Evolutionary conservation across 2,113 vertebrate genomes (phyloP).

Genomic region (Hucho hucho): DNA sequence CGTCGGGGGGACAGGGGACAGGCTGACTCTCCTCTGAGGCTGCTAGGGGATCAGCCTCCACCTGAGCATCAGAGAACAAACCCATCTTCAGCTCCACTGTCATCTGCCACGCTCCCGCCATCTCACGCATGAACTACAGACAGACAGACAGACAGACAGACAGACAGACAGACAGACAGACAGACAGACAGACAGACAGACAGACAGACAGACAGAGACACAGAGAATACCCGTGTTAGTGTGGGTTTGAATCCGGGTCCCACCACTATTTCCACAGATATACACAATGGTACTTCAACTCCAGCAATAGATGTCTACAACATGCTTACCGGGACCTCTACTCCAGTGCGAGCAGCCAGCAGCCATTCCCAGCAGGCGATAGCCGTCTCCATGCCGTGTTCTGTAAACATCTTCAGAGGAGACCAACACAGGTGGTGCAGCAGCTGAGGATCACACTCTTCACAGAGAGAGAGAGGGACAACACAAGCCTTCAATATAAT

Average conservation of each 20-base stretch:
- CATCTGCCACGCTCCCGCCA: slow-evolving; percentile 99
- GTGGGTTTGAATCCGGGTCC: no score
- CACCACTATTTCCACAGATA: no score
- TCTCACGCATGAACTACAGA: slow-evolving; percentile 93
- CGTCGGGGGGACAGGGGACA: slow-evolving; percentile 87
- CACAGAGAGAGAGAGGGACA: background rate
- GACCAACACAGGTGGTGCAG: slow-evolving; percentile 97
- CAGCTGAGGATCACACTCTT: slow-evolving; percentile 93
- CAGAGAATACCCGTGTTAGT: no score
- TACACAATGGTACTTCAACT: no score
- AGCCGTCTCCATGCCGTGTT: slow-evolving; percentile 93
- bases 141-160: background rate
- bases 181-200: no score
- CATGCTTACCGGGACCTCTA: slow-evolving; percentile 89
- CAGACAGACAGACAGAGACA: no score
- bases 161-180: no score
- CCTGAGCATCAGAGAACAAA: slow-evolving; percentile 87
- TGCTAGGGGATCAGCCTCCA: slow-evolving; percentile 94
- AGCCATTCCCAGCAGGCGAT: slow-evolving; percentile 99
- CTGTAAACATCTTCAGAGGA: slow-evolving; percentile 94
- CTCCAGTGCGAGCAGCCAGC: slow-evolving; percentile 88
- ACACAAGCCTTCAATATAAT: no score
- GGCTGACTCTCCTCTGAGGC: slow-evolving; percentile 96
- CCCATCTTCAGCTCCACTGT: slow-evolving; percentile 95
- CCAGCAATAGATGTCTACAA: no score